phyloP scores from a whole-genome alignment of 2,888 invertebrate species.

The Shargacucullia verbasci region DNA sequence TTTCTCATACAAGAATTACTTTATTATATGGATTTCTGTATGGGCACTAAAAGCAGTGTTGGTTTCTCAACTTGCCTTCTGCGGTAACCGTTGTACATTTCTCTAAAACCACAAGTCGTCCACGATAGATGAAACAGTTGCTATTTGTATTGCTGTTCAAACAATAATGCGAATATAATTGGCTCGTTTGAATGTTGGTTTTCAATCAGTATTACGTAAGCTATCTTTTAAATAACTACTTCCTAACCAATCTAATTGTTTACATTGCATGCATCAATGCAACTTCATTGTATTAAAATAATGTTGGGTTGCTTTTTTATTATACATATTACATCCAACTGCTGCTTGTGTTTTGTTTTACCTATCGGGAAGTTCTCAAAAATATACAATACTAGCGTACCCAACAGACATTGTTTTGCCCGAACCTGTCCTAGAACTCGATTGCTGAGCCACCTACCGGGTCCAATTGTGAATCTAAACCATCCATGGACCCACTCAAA shows the following conservation, averaged over 20 bases:
- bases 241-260: conserved; percentile 16
- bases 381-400: too few species aligned
- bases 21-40: not conserved
- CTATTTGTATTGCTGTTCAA: conserved; percentile 7
- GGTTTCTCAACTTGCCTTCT: conserved; percentile 21
- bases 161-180: conserved; percentile 15
- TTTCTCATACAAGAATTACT: conserved; percentile 5
- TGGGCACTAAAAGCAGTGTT: conserved; percentile 6
- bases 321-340: too few species aligned
- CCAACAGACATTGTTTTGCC: too few species aligned
- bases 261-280: conserved; percentile 11
- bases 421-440: too few species aligned
- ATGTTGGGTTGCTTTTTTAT: too few species aligned
- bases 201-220: conserved; percentile 8
- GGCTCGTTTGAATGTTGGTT: conserved; percentile 7
- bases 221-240: conserved; percentile 1
- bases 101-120: conserved; percentile 21
- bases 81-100: conserved; percentile 12
- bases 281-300: conserved; percentile 5
- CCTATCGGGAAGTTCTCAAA: too few species aligned
- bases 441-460: too few species aligned
- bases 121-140: not conserved
- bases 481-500: too few species aligned
- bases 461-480: too few species aligned
- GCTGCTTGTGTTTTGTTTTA: too few species aligned